These are phyloP conservation scores for Drosophila mercatorum DNA, from an alignment of 2,888 invertebrate species.

Conservation along the genomic window DNA sequence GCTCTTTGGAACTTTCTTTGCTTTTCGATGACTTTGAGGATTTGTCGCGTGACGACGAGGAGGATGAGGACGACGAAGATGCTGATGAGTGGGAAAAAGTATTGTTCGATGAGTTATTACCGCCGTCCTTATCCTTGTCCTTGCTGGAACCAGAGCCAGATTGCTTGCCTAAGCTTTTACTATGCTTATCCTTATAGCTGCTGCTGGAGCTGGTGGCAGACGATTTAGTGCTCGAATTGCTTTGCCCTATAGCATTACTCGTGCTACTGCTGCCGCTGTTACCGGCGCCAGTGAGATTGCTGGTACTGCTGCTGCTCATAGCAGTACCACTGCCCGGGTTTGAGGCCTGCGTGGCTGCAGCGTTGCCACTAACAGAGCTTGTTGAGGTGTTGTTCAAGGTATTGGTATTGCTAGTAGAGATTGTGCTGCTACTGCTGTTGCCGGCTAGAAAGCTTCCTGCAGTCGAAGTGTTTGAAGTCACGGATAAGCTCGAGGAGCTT, in stretches of 20 bases:
- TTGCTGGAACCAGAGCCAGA: constrained; percentile 81
- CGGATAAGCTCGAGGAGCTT: constrained; percentile 44
- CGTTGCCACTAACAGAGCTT: constrained; percentile 54
- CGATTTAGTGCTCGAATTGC: constrained; percentile 43
- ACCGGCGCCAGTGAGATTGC: constrained; percentile 13
- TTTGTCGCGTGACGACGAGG: constrained; percentile 83
- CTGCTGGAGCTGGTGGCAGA: constrained; percentile 58
- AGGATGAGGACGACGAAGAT: constrained; percentile 80
- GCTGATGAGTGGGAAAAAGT: constrained; percentile 62
- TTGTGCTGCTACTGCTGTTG: constrained; percentile 34
- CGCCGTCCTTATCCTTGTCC: constrained; percentile 81
- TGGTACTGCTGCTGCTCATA: constrained; percentile 13
- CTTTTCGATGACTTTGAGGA: constrained; percentile 83
- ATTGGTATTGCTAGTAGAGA: constrained; percentile 30
- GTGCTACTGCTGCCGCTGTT: constrained; percentile 3
- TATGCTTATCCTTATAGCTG: constrained; percentile 84
- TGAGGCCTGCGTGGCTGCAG: constrained; percentile 36
- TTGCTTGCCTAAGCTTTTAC: constrained; percentile 82
- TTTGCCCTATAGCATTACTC: constrained; percentile 22
- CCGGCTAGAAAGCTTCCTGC: constrained; percentile 40
- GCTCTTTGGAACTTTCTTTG: constrained; percentile 70
- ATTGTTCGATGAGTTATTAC: constrained; percentile 52
- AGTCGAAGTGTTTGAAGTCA: constrained; percentile 35
- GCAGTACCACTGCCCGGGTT: constrained; percentile 32
- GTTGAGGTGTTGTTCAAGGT: constrained; percentile 26